These are phyloP conservation scores for Ceyx melanurus DNA, from an alignment of 2,113 vertebrate genomes.

Conservation along the genomic window DNA sequence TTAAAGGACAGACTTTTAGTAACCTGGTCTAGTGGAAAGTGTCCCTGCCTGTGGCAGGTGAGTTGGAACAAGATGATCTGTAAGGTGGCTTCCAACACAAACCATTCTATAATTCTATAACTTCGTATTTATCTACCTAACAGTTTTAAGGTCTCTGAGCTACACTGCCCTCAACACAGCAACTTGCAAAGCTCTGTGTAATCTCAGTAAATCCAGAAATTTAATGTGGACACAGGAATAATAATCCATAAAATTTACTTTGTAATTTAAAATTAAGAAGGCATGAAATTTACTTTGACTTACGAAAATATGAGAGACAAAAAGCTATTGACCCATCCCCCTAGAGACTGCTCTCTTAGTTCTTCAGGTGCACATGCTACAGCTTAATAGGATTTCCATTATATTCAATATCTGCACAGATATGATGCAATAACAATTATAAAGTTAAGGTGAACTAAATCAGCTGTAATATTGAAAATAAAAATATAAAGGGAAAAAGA, in stretches of 20 bases:
- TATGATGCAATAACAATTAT: neutral
- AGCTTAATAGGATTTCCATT: neutral
- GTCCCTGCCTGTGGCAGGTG: neutral
- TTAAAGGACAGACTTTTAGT: neutral
- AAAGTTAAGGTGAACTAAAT: neutral
- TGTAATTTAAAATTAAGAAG: neutral
- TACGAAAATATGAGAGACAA: neutral
- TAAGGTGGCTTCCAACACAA: neutral
- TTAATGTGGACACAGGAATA: neutral
- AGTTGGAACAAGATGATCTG: neutral
- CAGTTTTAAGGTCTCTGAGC: neutral
- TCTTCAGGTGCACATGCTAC: neutral
- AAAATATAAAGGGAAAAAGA: neutral
- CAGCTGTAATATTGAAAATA: neutral
- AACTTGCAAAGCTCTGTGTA: neutral
- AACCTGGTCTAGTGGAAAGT: neutral
- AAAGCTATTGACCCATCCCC: neutral
- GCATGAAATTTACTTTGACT: neutral
- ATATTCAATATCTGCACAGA: neutral
- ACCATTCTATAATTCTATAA: neutral
- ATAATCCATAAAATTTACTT: neutral
- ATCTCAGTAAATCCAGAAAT: neutral
- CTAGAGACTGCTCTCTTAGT: neutral
- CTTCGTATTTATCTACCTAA: neutral
- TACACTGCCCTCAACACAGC: neutral